phyloP scores from a whole-genome alignment of 2,797 vertebrate species.

The Sebastes minor region DNA sequence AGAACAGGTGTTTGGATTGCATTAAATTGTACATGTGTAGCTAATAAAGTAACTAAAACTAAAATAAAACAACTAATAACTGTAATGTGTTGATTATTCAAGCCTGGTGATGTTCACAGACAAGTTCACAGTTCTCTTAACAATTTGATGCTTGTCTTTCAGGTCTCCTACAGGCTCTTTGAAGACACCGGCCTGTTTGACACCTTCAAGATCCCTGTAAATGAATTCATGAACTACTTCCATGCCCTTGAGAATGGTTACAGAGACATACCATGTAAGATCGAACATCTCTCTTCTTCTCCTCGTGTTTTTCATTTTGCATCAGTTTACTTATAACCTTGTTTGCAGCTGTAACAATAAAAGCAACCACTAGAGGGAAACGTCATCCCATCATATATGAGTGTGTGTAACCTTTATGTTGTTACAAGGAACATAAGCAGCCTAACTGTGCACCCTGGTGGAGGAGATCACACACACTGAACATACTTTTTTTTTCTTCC shows the following conservation, averaged over 20 bases:
- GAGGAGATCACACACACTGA: conserved; percentile 1
- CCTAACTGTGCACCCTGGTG: conserved; percentile 67
- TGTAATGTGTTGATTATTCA: background rate
- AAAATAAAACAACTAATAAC: no score
- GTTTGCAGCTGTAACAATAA: conserved; percentile 13
- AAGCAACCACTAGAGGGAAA: conserved; percentile 52
- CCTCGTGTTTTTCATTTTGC: background rate
- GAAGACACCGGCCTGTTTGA: conserved; percentile 96
- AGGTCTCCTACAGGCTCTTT: conserved; percentile 97
- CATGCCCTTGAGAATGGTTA: conserved; percentile 97
- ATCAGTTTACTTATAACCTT: background rate
- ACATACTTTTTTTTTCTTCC: conserved; percentile 13
- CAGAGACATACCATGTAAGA: conserved; percentile 95
- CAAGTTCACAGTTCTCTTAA: background rate
- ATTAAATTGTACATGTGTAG: no score
- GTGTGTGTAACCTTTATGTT: background rate
- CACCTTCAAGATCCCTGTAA: conserved; percentile 96
- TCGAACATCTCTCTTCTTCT: background rate
- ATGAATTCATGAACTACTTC: conserved; percentile 99
- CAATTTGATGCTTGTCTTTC: conserved; percentile 37
- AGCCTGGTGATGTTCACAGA: background rate
- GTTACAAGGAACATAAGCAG: background rate
- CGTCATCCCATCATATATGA: background rate
- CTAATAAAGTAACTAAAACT: no score
- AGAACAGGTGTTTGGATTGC: no score